Percentiles rank a stretch among this genome's conserved stretches.
These are phyloP conservation scores for Marasmarcha lunaedactyla DNA, from an alignment of 2,888 invertebrate genomes.

Conservation along the genomic window DNA sequence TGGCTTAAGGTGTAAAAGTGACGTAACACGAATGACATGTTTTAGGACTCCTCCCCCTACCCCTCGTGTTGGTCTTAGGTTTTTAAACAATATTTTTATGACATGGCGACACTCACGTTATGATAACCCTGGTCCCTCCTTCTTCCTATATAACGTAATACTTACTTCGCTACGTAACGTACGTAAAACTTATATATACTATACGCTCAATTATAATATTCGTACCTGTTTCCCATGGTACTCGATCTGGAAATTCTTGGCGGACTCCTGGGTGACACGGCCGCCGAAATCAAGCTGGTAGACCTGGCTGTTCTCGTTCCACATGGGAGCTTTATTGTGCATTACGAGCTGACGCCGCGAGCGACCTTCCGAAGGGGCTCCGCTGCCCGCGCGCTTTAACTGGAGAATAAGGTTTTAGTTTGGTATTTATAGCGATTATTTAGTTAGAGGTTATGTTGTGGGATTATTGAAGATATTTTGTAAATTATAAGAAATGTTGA, in stretches of 20 bases:
- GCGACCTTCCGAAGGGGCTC: slow-evolving; percentile 10
- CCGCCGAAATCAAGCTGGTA: slow-evolving; percentile 99
- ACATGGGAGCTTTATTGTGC: slow-evolving; percentile 97
- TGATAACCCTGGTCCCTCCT: too few species aligned
- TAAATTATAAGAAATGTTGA: background rate
- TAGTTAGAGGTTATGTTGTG: too few species aligned
- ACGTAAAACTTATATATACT: too few species aligned
- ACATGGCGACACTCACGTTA: too few species aligned
- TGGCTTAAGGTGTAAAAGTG: too few species aligned
- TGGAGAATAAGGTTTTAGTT: slow-evolving; percentile 47
- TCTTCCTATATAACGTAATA: too few species aligned
- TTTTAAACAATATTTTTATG: too few species aligned
- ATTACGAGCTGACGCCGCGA: slow-evolving; percentile 86
- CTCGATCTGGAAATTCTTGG: slow-evolving; percentile 99
- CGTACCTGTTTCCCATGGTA: slow-evolving; percentile 93
- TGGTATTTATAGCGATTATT: background rate
- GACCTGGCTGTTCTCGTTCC: slow-evolving; percentile 99
- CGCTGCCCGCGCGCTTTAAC: slow-evolving; percentile 74
- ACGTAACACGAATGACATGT: too few species aligned
- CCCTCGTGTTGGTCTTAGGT: too few species aligned
- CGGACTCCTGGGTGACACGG: slow-evolving; percentile 98
- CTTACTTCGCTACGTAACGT: too few species aligned
- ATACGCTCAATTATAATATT: too few species aligned
- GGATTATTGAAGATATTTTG: background rate
- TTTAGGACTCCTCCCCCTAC: too few species aligned